Base-by-base conservation (phyloP, 1,140 invertebrate species). In the Sitophilus oryzae region DNA sequence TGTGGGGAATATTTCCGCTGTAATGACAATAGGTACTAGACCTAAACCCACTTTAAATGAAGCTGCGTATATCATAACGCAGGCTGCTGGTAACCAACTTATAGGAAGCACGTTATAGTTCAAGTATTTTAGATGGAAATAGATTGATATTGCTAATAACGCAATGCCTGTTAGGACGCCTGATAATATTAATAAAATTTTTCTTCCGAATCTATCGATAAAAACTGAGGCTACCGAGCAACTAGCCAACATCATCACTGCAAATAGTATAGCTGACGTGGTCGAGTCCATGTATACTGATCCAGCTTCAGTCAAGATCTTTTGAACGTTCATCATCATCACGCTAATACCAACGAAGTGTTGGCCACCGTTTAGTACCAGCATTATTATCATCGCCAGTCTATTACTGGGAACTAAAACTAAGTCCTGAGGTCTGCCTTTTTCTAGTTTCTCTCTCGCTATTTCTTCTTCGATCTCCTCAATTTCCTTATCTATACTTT, bases 21-120 rank as follows among this genome's bases (percentile, higher is more conserved):
- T 79, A 58, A 88, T 74, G 3, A 87, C 75, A 76, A 84, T 85
- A 0, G 86, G 85, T 37, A 88, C 80, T 3, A 86, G 41, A 30
- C 62, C 62, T 3, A 64, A 20, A 20, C 62, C 62, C 8, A 47
- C 21, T 58, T 62, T 64, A 47, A 60, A 64, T 9, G 51, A n/a
- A 15, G 46, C 48, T 1, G 62, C 60, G 41, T 64, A 64, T 9
- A 58, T 11, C 53, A 64, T 56, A 3, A 62, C 23, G 2, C 52
- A 51, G 11, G 48, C 52, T 42, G 58, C 36, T 11, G 62, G 60
- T 18, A 64, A 36, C 62, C 62, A 64, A 42, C 22, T 62, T 3
- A 46, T 21, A 6, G 10, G 1, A 34, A 2, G 10, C 0, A 61
- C 41, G 51, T 61, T 37, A n/a, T 30, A 9, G n/a, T 25, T 45